Conservation (phyloP, 2,113 vertebrate species). For the Tetrao urogallus region DNA sequence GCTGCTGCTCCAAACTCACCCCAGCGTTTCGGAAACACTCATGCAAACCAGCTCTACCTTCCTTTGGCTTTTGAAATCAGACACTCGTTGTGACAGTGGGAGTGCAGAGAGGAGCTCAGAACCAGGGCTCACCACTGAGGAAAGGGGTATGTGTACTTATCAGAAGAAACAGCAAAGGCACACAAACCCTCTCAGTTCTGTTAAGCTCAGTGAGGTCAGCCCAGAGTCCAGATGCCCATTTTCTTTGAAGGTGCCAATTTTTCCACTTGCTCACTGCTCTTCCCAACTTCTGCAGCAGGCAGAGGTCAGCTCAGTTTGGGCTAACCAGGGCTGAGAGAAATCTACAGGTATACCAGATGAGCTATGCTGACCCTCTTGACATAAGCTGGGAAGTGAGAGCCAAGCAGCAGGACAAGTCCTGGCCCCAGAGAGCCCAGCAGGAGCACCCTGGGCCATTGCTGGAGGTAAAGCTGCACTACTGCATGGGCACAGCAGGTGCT, state of each 20-base stretch:
- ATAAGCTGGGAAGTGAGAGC: not conserved
- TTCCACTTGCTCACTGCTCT: not conserved
- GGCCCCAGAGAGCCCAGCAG: not conserved
- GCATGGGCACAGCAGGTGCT: not conserved
- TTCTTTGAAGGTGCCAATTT: not conserved
- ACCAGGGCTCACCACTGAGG: not conserved
- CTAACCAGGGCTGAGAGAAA: not conserved
- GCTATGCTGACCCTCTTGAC: not conserved
- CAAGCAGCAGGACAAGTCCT: not conserved
- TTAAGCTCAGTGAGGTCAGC: not conserved
- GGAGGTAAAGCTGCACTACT: not conserved
- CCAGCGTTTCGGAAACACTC: not conserved
- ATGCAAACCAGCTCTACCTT: not conserved
- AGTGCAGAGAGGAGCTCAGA: not conserved
- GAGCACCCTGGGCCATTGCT: not conserved
- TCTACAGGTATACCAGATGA: accelerated
- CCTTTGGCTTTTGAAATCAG: not conserved
- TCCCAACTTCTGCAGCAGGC: not conserved
- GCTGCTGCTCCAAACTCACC: not conserved
- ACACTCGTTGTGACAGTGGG: not conserved
- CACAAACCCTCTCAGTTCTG: not conserved
- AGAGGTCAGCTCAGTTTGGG: not conserved
- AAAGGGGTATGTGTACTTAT: not conserved
- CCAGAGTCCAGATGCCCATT: not conserved
- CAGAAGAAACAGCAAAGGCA: not conserved